Conservation (phyloP, 1,140 invertebrate genomes). For the Zaprionus lachaisei region DNA sequence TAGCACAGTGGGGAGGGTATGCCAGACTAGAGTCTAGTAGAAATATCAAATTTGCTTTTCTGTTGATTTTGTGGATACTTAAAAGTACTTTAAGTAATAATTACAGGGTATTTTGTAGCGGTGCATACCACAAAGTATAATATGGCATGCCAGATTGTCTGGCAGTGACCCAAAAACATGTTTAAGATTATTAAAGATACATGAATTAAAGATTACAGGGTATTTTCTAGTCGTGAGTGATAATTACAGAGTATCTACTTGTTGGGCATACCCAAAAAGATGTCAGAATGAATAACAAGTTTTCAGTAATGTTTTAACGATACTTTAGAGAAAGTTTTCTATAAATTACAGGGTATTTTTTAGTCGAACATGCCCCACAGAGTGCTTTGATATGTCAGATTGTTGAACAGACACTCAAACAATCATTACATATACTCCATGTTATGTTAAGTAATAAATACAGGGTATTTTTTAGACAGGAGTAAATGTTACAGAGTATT, state of each 20-base stretch:
- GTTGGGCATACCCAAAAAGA: neutral
- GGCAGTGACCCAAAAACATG: neutral
- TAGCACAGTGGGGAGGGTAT: neutral
- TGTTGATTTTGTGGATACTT: neutral
- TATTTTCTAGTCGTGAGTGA: neutral
- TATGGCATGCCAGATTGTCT: neutral
- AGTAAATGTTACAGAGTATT: too few species aligned
- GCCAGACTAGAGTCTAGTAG: neutral
- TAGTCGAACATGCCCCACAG: neutral
- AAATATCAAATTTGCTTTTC: too few species aligned
- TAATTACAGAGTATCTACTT: neutral
- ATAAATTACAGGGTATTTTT: neutral
- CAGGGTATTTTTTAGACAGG: too few species aligned
- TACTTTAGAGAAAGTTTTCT: too few species aligned
- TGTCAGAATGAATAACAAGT: neutral
- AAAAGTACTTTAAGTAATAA: neutral
- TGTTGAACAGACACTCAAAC: too few species aligned
- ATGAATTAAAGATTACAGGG: neutral
- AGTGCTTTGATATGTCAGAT: too few species aligned
- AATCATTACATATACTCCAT: too few species aligned
- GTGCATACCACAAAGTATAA: neutral
- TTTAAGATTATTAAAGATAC: neutral
- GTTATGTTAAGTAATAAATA: too few species aligned
- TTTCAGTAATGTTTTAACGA: too few species aligned
- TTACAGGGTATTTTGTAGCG: neutral